Conservation (phyloP, 1,140 invertebrate species). For the Lamellibrachia luymesi region DNA sequence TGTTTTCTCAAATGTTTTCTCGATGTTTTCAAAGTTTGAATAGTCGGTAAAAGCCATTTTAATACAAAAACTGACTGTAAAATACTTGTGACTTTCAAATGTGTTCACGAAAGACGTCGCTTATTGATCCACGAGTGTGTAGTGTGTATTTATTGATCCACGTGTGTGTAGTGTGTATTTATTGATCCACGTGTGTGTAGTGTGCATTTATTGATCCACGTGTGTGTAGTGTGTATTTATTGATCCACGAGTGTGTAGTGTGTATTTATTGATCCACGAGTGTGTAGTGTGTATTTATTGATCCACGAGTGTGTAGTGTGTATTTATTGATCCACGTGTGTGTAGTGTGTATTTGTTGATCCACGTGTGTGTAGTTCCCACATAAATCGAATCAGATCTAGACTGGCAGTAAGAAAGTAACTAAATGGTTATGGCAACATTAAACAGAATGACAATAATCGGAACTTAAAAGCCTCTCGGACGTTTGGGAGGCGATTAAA, state of each 20-base stretch:
- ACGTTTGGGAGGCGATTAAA: neutral
- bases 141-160: neutral
- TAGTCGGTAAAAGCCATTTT: neutral
- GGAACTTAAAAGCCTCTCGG: neutral
- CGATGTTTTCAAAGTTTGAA: no score
- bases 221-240: neutral
- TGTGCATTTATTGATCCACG: neutral
- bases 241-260: neutral
- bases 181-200: neutral
- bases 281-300: no score
- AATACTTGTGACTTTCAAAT: neutral
- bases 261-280: no score
- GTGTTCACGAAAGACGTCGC: neutral
- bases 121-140: neutral
- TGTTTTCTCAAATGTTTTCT: no score
- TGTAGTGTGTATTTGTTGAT: no score
- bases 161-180: neutral
- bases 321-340: no score
- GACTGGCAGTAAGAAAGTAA: neutral
- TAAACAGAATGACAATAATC: neutral
- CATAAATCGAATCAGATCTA: neutral
- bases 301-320: no score
- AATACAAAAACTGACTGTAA: neutral
- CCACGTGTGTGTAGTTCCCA: neutral
- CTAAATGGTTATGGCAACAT: neutral